Conservation (phyloP, 23 tunicate species). For the Ascidia mentula region DNA sequence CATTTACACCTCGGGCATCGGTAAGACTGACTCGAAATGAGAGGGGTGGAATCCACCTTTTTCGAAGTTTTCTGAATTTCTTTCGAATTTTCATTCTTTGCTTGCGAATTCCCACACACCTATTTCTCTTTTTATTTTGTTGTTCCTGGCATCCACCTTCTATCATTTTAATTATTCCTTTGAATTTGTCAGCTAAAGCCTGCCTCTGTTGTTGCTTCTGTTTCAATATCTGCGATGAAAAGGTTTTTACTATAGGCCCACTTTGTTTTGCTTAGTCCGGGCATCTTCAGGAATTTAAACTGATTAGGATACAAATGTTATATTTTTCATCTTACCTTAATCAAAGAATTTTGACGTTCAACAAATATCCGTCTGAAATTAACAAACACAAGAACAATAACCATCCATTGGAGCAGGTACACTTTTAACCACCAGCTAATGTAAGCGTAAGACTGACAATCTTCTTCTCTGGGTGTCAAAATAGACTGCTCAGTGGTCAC, state of each 20-base stretch:
- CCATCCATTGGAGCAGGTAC: background rate
- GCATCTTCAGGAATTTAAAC: background rate
- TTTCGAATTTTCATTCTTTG: background rate
- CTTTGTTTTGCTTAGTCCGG: background rate
- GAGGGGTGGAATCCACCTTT: background rate
- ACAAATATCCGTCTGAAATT: background rate
- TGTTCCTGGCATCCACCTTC: no score
- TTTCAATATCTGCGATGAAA: background rate
- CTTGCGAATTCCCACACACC: constrained; percentile 1
- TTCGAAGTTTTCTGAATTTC: background rate
- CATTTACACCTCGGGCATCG: background rate
- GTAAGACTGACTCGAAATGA: background rate
- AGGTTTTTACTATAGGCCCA: background rate
- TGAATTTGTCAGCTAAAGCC: background rate
- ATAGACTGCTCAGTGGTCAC: background rate
- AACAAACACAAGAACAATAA: background rate
- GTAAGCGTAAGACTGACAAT: background rate
- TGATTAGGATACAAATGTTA: background rate
- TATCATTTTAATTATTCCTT: no score
- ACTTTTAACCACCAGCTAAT: background rate
- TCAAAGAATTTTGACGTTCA: background rate
- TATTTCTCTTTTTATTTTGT: no score
- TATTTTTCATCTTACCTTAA: background rate
- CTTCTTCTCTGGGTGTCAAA: no score
- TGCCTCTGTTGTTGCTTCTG: background rate